Evolutionary conservation across 2,797 vertebrate species (phyloP).

Genomic region (Cossypha caffra): DNA sequence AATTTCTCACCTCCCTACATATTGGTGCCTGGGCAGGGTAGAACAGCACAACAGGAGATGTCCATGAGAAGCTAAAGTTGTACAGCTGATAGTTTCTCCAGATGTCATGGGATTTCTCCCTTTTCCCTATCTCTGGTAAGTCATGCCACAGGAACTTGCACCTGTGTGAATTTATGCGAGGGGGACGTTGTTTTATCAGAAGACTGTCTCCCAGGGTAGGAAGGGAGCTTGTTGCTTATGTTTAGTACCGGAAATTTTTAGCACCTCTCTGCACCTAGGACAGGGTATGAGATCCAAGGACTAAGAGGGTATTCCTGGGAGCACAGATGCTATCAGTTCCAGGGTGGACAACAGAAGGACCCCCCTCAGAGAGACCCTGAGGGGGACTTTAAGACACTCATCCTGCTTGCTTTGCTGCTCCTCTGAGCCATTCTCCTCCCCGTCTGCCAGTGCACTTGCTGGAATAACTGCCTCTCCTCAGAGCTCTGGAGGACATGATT

Average conservation of each 20-base stretch:
- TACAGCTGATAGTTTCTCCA: neutral
- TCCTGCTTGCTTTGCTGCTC: neutral
- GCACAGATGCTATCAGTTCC: neutral
- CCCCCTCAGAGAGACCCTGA: rapidly evolving
- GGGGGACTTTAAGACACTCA: neutral
- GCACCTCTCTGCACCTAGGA: neutral
- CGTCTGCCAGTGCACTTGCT: neutral
- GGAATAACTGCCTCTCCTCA: neutral
- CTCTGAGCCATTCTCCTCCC: neutral
- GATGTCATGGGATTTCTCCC: neutral
- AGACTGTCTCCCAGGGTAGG: neutral
- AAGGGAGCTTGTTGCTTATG: neutral
- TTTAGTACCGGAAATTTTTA: neutral
- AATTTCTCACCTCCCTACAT: neutral
- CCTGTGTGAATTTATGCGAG: neutral
- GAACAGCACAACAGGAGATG: neutral
- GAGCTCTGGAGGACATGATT: neutral
- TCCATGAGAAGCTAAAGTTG: neutral
- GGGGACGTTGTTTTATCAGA: neutral
- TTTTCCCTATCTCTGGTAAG: neutral
- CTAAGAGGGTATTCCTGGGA: neutral
- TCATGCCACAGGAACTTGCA: neutral
- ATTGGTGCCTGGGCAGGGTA: neutral
- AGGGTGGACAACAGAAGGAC: neutral
- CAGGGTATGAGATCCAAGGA: neutral